phyloP scores from a whole-genome alignment of 2,113 vertebrate species.

The Micromys minutus region DNA sequence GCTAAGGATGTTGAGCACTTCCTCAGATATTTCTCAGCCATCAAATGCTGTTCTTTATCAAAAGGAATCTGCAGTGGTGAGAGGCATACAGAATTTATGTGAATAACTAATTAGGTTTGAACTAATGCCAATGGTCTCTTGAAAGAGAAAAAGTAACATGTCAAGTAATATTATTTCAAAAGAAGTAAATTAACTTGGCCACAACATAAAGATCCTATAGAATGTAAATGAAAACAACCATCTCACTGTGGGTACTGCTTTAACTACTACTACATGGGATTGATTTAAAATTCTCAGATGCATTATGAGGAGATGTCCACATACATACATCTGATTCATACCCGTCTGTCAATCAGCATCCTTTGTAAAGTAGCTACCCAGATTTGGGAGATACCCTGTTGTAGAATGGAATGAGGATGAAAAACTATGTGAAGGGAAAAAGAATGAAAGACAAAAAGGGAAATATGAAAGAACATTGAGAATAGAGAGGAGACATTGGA shows the following conservation, averaged over 20 bases:
- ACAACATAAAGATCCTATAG: conserved; percentile 17
- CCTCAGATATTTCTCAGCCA: no score
- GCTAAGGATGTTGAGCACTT: no score
- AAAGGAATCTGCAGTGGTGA: no score
- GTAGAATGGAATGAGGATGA: background rate
- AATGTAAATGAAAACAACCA: background rate
- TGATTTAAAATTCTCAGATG: background rate
- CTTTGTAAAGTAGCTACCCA: background rate
- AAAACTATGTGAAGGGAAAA: background rate
- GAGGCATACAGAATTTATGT: background rate
- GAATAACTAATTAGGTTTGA: conserved; percentile 26
- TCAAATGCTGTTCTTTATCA: conserved; percentile 53
- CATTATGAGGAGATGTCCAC: background rate
- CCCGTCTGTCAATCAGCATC: background rate
- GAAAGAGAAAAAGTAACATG: conserved; percentile 48
- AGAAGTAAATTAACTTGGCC: conserved; percentile 46
- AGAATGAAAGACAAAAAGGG: background rate
- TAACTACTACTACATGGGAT: background rate
- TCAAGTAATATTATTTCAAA: conserved; percentile 36
- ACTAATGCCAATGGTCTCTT: conserved; percentile 40
- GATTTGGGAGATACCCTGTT: background rate
- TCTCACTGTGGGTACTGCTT: background rate
- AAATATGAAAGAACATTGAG: background rate
- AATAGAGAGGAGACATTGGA: background rate
- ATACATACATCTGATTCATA: background rate